Base-by-base conservation (phyloP, 2,797 vertebrate species). In the Phyllotis vaccarum region DNA sequence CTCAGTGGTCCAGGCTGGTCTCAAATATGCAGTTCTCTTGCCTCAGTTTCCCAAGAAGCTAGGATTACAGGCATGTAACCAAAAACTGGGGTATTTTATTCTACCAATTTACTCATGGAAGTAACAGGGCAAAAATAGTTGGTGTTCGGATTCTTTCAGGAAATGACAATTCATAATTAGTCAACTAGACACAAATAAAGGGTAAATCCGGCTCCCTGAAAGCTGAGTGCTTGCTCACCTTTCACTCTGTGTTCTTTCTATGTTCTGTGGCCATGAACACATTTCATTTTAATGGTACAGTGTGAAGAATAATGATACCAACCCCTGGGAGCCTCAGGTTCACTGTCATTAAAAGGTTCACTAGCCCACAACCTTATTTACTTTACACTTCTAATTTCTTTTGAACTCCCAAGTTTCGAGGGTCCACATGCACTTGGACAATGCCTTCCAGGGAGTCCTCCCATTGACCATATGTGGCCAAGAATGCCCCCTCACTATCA, bases 341-440 rank as follows among this genome's bases (percentile, higher is more conserved):
- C 46, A 81, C 76, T 95, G 90, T 68, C 60, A 66, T 76, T 86
- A 66, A 75, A 94, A 66, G 58, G 17, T 56, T 75, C 56, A 31
- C 13, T 66, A 79, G 72, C 31, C 21, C 54, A 85, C 14, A 68
- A 56, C 14, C 54, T 89, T 80, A n/a, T 75, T 88, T 72, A 52
- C 29, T 92, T 66, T 58, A 87, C 66, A 83, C 27, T 87, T 88
- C 11, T 43, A 83, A 78, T 79, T 75, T 91, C 56, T 89, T 92
- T 80, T 31, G 19, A 54, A 83, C 24, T 81, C 37, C 22, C 49
- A 86, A 34, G 46, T 88, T 75, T 8, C n/a, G 29, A 80, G 19
- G 4, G 52, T 12, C 52, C 8, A 14, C 34, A 13, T 0, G 11
- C 8, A 58, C 43, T 62, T 43, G 40, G 52, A 37, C 40, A 79